Conservation (phyloP, 2,888 invertebrate species). For the Hemistola chrysoprasaria region DNA sequence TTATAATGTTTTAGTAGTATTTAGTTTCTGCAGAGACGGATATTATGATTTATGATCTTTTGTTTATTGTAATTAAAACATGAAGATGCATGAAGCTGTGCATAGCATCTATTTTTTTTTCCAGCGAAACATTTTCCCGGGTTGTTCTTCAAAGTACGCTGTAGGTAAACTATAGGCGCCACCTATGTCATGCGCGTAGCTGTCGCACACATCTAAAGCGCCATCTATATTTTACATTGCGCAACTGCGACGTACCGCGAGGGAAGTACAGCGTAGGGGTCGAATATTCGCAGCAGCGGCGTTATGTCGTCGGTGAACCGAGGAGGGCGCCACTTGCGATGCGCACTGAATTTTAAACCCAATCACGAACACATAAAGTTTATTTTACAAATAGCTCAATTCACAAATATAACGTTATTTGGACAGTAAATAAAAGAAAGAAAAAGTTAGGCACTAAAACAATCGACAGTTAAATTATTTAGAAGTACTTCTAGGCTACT, state of each 20-base stretch:
- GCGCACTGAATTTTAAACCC: slow-evolving; percentile 82
- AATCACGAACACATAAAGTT: slow-evolving; percentile 50
- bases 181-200: slow-evolving; percentile 57
- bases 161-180: slow-evolving; percentile 45
- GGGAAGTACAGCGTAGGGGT: slow-evolving; percentile 84
- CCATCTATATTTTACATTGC: slow-evolving; percentile 57
- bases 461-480: slow-evolving; percentile 43
- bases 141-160: slow-evolving; percentile 15
- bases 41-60: too few relatives aligned
- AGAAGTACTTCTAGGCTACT: slow-evolving; percentile 38
- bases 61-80: slow-evolving; percentile 4
- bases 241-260: slow-evolving; percentile 71
- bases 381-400: slow-evolving; percentile 34
- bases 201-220: slow-evolving; percentile 64
- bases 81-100: slow-evolving; percentile 25
- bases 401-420: slow-evolving; percentile 22
- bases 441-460: slow-evolving; percentile 41
- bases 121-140: slow-evolving; percentile 8
- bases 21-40: too few relatives aligned
- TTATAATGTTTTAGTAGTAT: slow-evolving; percentile 4
- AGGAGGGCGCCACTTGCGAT: slow-evolving; percentile 93
- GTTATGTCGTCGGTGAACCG: slow-evolving; percentile 90
- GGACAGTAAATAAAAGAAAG: too few relatives aligned
- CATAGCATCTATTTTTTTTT: slow-evolving; percentile 14
- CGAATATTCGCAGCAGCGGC: slow-evolving; percentile 89